Evolutionary conservation across 2,888 invertebrate species (phyloP).

Genomic region (Hemicrepidius hirtus): DNA sequence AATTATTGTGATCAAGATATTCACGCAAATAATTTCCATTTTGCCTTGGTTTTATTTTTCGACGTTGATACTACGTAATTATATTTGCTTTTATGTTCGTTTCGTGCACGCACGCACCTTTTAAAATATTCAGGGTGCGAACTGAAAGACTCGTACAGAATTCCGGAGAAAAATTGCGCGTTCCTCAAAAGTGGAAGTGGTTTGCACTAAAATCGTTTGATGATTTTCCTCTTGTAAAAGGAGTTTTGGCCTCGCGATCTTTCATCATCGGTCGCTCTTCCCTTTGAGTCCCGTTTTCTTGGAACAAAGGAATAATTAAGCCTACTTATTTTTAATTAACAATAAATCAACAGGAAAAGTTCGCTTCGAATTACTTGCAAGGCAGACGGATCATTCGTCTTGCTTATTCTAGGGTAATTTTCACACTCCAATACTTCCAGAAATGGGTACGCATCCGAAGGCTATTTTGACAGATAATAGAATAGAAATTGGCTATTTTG

Average conservation of each 20-base stretch:
- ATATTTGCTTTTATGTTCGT: slow-evolving; percentile 41
- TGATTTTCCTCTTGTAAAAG: slow-evolving; percentile 13
- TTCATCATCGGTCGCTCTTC: not conserved
- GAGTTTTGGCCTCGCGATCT: slow-evolving; percentile 1
- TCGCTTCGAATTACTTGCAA: slow-evolving; percentile 5
- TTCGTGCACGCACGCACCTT: slow-evolving; percentile 43
- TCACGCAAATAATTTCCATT: slow-evolving; percentile 29
- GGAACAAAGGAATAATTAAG: slow-evolving; percentile 44
- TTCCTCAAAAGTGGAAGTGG: not conserved
- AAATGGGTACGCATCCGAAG: slow-evolving; percentile 56
- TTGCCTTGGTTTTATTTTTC: slow-evolving; percentile 31
- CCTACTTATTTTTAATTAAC: slow-evolving; percentile 45
- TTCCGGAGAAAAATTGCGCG: slow-evolving; percentile 7
- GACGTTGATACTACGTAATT: slow-evolving; percentile 37
- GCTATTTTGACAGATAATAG: slow-evolving; percentile 69
- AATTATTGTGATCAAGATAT: slow-evolving; percentile 37
- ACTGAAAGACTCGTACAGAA: slow-evolving; percentile 9
- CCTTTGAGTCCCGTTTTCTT: not conserved
- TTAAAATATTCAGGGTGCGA: slow-evolving; percentile 43
- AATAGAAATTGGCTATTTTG: slow-evolving; percentile 69
- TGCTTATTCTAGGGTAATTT: slow-evolving; percentile 61
- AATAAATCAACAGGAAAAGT: slow-evolving; percentile 36
- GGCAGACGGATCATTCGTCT: slow-evolving; percentile 54
- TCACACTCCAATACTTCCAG: slow-evolving; percentile 60
- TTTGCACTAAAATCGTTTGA: slow-evolving; percentile 6